Evolutionary conservation across 2,113 vertebrate species (phyloP).

Genomic region (Steatornis caripensis): DNA sequence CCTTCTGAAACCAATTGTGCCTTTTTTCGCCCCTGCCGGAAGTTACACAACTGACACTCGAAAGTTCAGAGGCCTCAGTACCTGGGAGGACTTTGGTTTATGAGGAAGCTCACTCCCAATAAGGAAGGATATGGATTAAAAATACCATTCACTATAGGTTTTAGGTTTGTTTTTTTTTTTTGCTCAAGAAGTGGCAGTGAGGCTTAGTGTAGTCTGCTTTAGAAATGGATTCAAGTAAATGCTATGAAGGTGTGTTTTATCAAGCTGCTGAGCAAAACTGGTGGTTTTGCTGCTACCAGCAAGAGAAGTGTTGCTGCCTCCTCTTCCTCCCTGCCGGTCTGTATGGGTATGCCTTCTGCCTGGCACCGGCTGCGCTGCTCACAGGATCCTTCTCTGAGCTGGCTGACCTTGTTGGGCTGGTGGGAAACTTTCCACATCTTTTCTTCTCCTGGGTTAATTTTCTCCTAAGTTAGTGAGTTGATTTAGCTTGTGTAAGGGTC

Average conservation of each 20-base stretch:
- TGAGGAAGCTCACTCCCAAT: neutral
- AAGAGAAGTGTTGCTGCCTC: neutral
- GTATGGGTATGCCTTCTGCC: neutral
- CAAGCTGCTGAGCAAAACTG: neutral
- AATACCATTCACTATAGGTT: neutral
- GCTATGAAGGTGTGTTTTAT: neutral
- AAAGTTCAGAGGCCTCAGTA: neutral
- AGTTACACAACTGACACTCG: neutral
- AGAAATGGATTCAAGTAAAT: neutral
- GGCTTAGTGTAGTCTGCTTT: neutral
- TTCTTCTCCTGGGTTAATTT: neutral
- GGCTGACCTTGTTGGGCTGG: neutral
- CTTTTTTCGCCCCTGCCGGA: neutral
- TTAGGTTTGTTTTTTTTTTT: neutral
- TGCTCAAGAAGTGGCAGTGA: neutral
- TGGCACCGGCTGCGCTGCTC: neutral
- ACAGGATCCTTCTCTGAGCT: neutral
- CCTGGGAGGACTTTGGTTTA: neutral
- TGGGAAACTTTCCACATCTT: neutral
- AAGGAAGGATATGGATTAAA: neutral
- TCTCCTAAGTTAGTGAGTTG: neutral
- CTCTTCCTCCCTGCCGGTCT: neutral
- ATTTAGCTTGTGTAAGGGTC: neutral
- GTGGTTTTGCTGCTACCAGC: neutral
- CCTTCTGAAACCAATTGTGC: neutral